Percentiles rank a stretch among this genome's conserved stretches.
Conservation (phyloP, 2,797 vertebrate genomes). For the Artibeus jamaicensis region DNA sequence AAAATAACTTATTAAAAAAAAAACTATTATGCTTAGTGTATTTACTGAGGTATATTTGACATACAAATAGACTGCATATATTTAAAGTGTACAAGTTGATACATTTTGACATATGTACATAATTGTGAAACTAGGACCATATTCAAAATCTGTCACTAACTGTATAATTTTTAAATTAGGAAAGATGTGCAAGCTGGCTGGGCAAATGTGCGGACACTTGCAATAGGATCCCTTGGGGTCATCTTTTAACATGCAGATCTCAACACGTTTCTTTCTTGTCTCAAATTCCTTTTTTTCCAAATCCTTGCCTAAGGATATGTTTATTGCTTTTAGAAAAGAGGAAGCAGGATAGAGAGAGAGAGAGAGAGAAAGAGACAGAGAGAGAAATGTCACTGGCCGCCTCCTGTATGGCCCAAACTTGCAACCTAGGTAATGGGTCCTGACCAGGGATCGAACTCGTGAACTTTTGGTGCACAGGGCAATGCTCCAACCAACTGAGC, state of each 20-base stretch:
- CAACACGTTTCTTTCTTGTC: background rate
- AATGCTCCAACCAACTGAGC: no score
- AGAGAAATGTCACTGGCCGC: no score
- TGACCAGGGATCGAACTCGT: no score
- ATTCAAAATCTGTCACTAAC: background rate
- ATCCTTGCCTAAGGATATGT: no score
- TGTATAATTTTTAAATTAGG: background rate
- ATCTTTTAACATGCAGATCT: background rate
- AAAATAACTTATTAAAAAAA: background rate
- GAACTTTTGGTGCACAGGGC: no score
- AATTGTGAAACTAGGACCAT: background rate
- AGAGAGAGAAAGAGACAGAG: no score
- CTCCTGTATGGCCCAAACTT: no score
- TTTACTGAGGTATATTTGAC: background rate
- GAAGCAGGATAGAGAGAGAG: no score
- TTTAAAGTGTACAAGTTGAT: background rate
- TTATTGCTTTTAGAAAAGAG: no score
- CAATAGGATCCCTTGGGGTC: background rate
- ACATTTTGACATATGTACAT: background rate
- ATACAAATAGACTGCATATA: background rate
- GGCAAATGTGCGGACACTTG: background rate
- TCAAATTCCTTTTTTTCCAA: no score
- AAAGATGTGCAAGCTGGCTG: background rate
- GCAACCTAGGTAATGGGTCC: no score
- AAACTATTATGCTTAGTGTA: background rate